These are phyloP conservation scores for Drosophila paracracens DNA, from an alignment of 2,888 invertebrate genomes.

Conservation along the genomic window DNA sequence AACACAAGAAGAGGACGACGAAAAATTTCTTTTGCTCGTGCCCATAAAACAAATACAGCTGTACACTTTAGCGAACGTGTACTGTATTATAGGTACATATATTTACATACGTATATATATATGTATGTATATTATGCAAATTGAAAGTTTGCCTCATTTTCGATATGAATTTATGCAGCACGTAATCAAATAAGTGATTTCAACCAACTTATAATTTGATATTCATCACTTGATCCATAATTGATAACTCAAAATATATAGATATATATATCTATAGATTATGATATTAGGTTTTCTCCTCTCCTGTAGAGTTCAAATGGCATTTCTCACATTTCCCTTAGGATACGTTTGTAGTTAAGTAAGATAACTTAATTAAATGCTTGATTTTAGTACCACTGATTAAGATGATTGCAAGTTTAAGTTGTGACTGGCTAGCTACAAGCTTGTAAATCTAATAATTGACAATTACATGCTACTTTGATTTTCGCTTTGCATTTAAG, in stretches of 20 bases:
- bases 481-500: background rate
- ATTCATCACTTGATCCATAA: conserved; percentile 2
- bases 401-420: background rate
- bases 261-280: background rate
- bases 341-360: background rate
- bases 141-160: conserved; percentile 1
- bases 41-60: background rate
- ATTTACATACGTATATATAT: background rate
- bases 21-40: background rate
- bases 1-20: background rate
- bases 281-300: background rate
- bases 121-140: background rate
- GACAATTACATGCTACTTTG: background rate
- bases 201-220: background rate
- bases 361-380: background rate
- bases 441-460: background rate
- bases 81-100: background rate
- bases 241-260: background rate
- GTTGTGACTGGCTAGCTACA: background rate
- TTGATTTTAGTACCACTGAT: background rate
- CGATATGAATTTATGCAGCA: background rate
- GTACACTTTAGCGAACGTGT: background rate
- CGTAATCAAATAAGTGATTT: background rate
- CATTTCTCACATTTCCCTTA: background rate
- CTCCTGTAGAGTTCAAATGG: background rate